Percentiles rank a stretch among this genome's conserved stretches.
These are phyloP conservation scores for Struthio camelus DNA, from an alignment of 2,113 vertebrate species.

Conservation along the genomic window DNA sequence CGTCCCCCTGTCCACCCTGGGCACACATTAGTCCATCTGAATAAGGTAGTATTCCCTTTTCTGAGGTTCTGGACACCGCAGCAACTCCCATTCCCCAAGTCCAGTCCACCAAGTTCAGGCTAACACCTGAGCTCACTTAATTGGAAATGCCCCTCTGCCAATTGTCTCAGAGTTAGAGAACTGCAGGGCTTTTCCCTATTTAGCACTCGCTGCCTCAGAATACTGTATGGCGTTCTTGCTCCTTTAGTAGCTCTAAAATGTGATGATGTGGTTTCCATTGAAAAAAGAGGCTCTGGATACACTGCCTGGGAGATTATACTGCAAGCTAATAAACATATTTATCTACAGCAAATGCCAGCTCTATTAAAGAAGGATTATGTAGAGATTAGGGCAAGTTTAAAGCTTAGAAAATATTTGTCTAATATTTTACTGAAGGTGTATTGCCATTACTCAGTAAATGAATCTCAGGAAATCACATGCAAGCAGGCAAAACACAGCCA, in stretches of 20 bases:
- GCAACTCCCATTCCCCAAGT: neutral
- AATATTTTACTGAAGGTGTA: neutral
- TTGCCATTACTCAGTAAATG: neutral
- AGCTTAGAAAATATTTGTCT: conserved; percentile 4
- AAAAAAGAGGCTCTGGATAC: neutral
- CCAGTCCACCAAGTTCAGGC: neutral
- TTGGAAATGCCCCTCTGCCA: neutral
- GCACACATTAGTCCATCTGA: neutral
- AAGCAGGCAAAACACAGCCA: neutral
- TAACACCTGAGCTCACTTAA: neutral
- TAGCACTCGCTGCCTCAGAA: neutral
- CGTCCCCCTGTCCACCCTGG: neutral
- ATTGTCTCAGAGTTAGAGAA: neutral
- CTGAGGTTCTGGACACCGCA: neutral
- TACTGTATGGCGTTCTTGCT: neutral
- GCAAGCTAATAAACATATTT: neutral
- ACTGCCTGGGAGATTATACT: neutral
- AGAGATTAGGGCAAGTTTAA: neutral
- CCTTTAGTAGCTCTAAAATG: neutral
- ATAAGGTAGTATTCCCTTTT: neutral
- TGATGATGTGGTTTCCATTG: neutral
- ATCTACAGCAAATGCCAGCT: neutral
- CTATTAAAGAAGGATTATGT: neutral
- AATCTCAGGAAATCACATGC: neutral
- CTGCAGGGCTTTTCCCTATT: neutral